phyloP scores from a whole-genome alignment of 2,113 vertebrate species.

The Mustelus asterias region DNA sequence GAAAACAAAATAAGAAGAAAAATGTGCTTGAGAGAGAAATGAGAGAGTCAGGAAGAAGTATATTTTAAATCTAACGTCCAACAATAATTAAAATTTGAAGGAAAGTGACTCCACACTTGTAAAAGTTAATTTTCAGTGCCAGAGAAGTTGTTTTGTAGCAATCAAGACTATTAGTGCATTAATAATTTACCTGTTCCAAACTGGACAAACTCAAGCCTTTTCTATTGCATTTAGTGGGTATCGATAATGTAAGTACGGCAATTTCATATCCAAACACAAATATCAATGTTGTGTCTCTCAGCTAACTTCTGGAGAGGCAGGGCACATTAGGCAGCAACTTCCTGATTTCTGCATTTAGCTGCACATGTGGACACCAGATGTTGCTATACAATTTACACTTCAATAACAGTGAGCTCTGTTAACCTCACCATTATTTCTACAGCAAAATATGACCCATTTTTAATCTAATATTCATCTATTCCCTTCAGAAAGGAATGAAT shows the following conservation, averaged over 20 bases:
- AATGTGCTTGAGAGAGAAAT: not conserved
- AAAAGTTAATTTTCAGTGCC: not conserved
- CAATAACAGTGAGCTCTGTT: not conserved
- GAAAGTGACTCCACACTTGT: not conserved
- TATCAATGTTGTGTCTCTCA: not conserved
- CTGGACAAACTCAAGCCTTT: not conserved
- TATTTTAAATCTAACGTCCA: not conserved
- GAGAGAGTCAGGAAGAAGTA: not conserved
- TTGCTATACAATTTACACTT: not conserved
- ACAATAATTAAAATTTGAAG: not conserved
- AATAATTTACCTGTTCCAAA: not conserved
- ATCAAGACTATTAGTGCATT: not conserved
- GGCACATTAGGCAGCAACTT: not conserved
- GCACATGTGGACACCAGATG: not conserved
- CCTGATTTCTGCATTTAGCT: not conserved
- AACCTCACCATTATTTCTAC: not conserved
- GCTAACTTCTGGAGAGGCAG: not conserved
- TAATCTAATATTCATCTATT: slow-evolving; percentile 8
- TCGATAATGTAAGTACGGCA: not conserved
- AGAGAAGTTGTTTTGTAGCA: not conserved
- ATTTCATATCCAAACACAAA: not conserved
- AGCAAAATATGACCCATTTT: not conserved
- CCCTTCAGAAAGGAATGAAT: not conserved
- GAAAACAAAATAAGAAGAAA: not conserved
- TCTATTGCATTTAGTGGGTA: not conserved